Evolutionary conservation across 2,888 invertebrate genomes (phyloP).

Genomic region (Leptarthrus brevirostris): DNA sequence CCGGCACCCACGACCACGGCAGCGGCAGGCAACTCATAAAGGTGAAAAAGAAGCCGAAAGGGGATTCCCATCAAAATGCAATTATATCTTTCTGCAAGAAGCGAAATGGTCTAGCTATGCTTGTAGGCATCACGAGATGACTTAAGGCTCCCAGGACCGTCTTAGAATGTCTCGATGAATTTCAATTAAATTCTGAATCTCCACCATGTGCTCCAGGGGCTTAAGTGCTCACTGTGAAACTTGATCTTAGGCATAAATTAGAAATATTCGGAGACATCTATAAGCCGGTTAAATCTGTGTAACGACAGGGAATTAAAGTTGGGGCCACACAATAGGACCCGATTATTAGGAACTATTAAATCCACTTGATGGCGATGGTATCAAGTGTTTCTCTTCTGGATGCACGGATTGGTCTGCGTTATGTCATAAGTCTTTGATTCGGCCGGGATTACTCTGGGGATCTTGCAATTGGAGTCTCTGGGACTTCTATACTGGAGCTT

Average conservation of each 20-base stretch:
- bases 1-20: neutral
- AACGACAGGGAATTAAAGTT: constrained; percentile 35
- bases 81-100: constrained; percentile 1
- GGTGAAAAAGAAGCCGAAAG: constrained; percentile 1
- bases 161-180: constrained; percentile 6
- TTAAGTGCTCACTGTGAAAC: constrained; percentile 6
- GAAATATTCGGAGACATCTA: constrained; percentile 30
- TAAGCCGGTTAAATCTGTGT: constrained; percentile 31
- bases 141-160: no score
- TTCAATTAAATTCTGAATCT: constrained; percentile 33
- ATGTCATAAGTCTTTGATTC: constrained; percentile 25
- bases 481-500: neutral
- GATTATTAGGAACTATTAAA: constrained; percentile 42
- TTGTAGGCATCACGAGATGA: no score
- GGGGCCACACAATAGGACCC: constrained; percentile 34
- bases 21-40: neutral
- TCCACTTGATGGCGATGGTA: constrained; percentile 34
- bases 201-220: neutral
- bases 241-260: constrained; percentile 38
- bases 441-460: constrained; percentile 15
- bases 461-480: constrained; percentile 6
- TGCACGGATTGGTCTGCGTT: neutral
- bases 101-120: no score
- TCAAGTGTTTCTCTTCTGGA: constrained; percentile 1
- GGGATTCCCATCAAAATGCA: constrained; percentile 1